Base-by-base conservation (phyloP, 1,140 invertebrate species). In the Dolichoris vasculosae region DNA sequence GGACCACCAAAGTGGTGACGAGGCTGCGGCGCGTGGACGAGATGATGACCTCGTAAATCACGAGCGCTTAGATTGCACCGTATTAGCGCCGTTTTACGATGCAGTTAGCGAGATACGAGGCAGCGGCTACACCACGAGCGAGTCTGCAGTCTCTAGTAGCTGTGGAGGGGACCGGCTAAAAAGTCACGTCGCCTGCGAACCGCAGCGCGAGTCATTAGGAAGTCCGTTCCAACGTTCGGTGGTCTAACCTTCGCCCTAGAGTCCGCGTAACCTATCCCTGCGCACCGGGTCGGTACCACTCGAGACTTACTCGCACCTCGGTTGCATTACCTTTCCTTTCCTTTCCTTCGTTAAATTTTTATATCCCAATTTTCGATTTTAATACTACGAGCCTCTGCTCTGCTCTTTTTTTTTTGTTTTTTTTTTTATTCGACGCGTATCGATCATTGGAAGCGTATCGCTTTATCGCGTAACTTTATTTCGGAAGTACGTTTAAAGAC, bases 31-130 rank as follows among this genome's bases (percentile, higher is more conserved):
- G 88, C 90, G 90, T 89, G 89, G 90, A 92, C 89, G 88, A 90
- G 89, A 90, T 89, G 89, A 90, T 91, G 89, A 89, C 88, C 89
- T 91, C 89, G 90, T 92, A 91, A 90, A 91, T 92, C 90, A 91
- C 88, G 82, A 79, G 86, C 89, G 89, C 89, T 91, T 90, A 90
- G 90, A 91, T 92, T 90, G 89, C 90, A 88, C 89, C 88, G 88
- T 89, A 91, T 92, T 91, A 92, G 90, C 89, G 89, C 88, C 87
- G 88, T 90, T 91, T 92, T 92, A 92, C 89, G 90, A 90, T 89
- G 88, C 88, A 90, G 89, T 90, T 90, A 88, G 86, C 75, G 30
- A 79, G 83, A 84, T 84, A 84, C 83, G 63, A 78, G 73, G 15
- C n/a, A 67, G 30, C 67, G 64, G 30, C 38, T 11, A 32, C 30